A percentile compares a stretch with the other conserved stretches of the same genome.
phyloP scores from a whole-genome alignment of 1,140 invertebrate genomes.

The Ips nitidus region DNA sequence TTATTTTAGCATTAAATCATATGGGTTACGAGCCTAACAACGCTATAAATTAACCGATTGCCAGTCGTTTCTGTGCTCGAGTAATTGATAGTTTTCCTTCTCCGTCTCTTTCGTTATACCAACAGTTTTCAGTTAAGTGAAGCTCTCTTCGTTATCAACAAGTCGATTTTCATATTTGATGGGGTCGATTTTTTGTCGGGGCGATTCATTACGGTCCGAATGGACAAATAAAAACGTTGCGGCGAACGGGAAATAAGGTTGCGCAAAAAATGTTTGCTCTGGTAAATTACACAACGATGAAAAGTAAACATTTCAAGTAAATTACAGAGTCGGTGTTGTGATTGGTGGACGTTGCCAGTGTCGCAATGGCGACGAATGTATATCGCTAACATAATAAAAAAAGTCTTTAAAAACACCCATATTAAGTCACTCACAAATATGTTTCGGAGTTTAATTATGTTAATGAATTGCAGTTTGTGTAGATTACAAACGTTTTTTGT shows the following conservation, averaged over 20 bases:
- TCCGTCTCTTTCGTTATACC: constrained; percentile 6
- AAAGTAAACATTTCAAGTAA: constrained; percentile 19
- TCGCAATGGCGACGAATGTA: no score
- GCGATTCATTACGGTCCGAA: constrained; percentile 11
- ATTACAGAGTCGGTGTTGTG: constrained; percentile 6
- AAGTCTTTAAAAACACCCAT: no score
- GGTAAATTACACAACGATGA: constrained; percentile 10
- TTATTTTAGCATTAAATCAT: constrained; percentile 35
- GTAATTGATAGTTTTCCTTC: constrained; percentile 28
- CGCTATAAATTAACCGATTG: constrained; percentile 22
- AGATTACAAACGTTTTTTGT: no score
- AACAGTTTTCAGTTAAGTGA: no score
- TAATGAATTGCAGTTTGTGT: no score
- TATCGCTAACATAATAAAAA: no score
- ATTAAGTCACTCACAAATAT: no score
- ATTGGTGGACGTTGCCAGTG: no score
- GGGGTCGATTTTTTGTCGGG: not conserved
- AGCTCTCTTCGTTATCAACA: no score
- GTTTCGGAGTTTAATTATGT: no score
- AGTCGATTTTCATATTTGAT: no score
- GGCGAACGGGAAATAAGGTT: constrained; percentile 10
- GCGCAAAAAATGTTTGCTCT: constrained; percentile 18
- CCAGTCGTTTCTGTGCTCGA: constrained; percentile 1
- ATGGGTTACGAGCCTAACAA: constrained; percentile 25
- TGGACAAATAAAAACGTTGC: constrained; percentile 14